Base-by-base conservation (phyloP, 2,888 invertebrate species). In the Lithophane ornitopus region DNA sequence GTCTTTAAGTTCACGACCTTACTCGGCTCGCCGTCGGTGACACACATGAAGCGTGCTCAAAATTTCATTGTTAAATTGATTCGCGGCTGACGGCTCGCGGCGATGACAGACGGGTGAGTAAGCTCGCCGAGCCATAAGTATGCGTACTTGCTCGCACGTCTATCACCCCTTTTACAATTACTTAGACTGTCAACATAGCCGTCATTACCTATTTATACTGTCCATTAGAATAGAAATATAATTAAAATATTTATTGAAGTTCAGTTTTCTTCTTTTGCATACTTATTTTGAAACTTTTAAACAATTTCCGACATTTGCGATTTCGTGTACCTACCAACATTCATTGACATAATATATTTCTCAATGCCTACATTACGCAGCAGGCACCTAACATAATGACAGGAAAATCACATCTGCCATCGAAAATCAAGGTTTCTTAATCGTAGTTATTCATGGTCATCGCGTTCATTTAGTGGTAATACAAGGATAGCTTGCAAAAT, bases 401-500 rank as follows among this genome's bases (percentile, higher is more conserved):
- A 81, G 78, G 78, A 77, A 72, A 82, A 78, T 67, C 14, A 49
- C 26, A 65, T 68, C 58, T 59, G 34, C 67, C 52, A 49, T 34
- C 68, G 61, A 79, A 83, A 71, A 80, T 75, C 61, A 75, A 84
- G 71, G 81, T 74, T 72, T 49, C 34, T 9, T 61, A 63, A 71
- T 66, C 54, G 69, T 74, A 65, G 28, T 66, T 58, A 67, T 62
- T 83, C 80, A 84, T 67, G 75, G 80, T 67, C 80, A 82, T 66
- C n/a, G 41, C 46, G 26, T 62, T 66, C 65, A 71, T 83, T 79
- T 79, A 62, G 69, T 71, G 34, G 39, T 77, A 70, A 62, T 41
- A 72, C 65, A 72, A 72, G 62, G 71, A 84, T 52, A 68, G 19
- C 68, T 67, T 78, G 65, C 70, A 70, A 74, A 82, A 78, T 73